These are phyloP conservation scores for Lepidochrysops patricia DNA, from an alignment of 2,888 invertebrate genomes.

Conservation along the genomic window DNA sequence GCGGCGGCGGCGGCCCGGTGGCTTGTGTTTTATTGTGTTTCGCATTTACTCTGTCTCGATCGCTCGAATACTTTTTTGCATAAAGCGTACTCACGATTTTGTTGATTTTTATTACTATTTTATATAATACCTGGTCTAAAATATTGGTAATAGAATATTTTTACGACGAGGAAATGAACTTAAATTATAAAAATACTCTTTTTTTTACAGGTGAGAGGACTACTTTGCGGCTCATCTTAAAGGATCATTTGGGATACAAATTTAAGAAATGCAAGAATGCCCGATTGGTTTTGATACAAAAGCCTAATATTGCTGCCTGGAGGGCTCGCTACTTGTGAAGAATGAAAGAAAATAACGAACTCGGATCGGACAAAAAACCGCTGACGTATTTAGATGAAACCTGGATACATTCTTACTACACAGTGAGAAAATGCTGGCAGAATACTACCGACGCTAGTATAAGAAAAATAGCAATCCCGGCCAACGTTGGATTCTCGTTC, in stretches of 20 bases:
- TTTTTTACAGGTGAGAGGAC: not conserved
- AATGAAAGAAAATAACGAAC: not conserved
- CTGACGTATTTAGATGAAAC: not conserved
- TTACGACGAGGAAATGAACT: too few species aligned
- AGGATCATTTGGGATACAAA: not conserved
- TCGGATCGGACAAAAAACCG: not conserved
- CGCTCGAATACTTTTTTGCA: too few species aligned
- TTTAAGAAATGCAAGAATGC: not conserved
- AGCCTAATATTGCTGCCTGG: not conserved
- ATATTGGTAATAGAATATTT: not conserved
- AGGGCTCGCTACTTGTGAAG: not conserved
- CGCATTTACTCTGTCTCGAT: too few species aligned
- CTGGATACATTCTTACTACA: not conserved
- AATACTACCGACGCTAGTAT: not conserved
- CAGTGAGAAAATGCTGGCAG: not conserved
- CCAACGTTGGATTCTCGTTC: slow-evolving; percentile 15
- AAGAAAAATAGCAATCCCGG: not conserved
- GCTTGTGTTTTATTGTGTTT: too few species aligned
- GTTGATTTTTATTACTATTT: too few species aligned
- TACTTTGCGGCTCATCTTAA: not conserved
- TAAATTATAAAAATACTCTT: not conserved
- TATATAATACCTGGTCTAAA: not conserved
- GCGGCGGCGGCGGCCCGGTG: too few species aligned
- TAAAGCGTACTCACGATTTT: too few species aligned
- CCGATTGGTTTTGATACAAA: not conserved